Conservation (phyloP, 1,140 invertebrate species). For the Holotrichia oblita region DNA sequence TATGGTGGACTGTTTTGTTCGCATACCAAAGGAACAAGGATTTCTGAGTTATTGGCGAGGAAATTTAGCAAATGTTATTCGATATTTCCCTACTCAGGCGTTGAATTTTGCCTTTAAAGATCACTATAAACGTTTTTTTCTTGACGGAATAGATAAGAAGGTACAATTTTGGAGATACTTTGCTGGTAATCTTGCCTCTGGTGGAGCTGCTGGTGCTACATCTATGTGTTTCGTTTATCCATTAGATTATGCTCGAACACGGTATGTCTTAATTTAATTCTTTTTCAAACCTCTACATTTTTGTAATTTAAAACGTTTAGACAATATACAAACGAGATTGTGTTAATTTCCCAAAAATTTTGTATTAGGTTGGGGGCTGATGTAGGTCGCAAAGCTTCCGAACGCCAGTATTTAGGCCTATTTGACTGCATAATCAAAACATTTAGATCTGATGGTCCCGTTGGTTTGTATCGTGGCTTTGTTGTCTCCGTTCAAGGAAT, state of each 20-base stretch:
- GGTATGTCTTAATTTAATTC: constrained; percentile 66
- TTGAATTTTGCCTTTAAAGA: constrained; percentile 97
- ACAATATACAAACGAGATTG: too few relatives aligned
- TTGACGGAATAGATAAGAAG: constrained; percentile 85
- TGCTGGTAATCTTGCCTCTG: constrained; percentile 88
- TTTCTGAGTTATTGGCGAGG: constrained; percentile 92
- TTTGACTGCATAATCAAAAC: constrained; percentile 89
- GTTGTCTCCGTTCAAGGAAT: constrained; percentile 92
- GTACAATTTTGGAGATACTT: constrained; percentile 90
- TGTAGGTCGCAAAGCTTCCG: constrained; percentile 78
- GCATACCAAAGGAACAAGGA: too few relatives aligned
- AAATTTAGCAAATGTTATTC: constrained; percentile 92
- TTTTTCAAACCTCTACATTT: too few relatives aligned
- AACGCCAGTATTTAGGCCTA: constrained; percentile 88
- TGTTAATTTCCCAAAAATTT: not conserved
- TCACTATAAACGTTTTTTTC: constrained; percentile 85
- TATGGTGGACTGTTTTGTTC: constrained; percentile 85
- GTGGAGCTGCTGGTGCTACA: constrained; percentile 92
- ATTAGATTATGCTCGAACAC: constrained; percentile 93
- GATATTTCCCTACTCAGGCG: constrained; percentile 95
- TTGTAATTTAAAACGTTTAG: too few relatives aligned
- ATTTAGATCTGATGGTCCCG: constrained; percentile 86
- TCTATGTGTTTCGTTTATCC: constrained; percentile 96
- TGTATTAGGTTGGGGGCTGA: constrained; percentile 83
- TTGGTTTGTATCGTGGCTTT: constrained; percentile 92